Evolutionary conservation across 2,113 vertebrate genomes (phyloP).

Genomic region (Grammomys surdaster): DNA sequence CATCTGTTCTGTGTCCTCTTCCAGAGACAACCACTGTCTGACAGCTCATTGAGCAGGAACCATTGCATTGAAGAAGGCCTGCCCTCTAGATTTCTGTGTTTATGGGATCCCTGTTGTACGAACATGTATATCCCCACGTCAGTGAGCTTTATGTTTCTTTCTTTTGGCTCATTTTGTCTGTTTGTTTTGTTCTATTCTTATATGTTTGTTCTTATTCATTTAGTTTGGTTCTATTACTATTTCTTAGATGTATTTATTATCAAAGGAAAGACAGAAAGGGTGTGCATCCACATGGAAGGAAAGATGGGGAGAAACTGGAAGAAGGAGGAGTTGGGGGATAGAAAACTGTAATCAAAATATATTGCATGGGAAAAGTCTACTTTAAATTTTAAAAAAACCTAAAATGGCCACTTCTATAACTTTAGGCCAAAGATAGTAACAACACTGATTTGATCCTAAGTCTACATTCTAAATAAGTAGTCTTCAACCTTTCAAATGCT

Average conservation of each 20-base stretch:
- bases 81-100: background rate
- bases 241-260: background rate
- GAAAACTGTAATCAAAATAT: background rate
- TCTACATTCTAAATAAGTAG: background rate
- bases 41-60: background rate
- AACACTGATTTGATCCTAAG: background rate
- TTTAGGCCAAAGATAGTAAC: background rate
- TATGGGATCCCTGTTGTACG: background rate
- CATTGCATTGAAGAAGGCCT: background rate
- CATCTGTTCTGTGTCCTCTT: background rate
- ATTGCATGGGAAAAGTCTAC: background rate
- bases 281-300: background rate
- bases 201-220: background rate
- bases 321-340: background rate
- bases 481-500: background rate
- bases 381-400: background rate
- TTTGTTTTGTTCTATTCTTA: background rate
- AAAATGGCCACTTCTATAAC: background rate
- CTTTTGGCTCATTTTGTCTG: background rate
- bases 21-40: background rate
- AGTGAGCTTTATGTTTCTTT: background rate
- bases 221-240: background rate
- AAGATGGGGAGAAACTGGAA: background rate
- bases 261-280: background rate
- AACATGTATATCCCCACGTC: background rate